Conservation (phyloP, 2,888 invertebrate species). For the Ophion ventricosus region DNA sequence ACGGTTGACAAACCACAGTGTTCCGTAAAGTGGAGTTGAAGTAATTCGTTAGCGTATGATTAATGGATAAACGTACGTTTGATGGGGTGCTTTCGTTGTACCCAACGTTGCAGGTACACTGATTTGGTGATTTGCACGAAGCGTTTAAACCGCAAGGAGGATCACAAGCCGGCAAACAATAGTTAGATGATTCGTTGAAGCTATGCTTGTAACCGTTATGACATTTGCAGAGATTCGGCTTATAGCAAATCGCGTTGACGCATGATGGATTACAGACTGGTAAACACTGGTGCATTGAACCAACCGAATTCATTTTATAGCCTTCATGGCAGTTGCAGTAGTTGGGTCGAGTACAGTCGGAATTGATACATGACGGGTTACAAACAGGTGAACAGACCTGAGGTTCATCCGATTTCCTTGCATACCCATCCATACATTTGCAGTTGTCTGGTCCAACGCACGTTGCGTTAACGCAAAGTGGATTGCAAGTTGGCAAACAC, state of each 20-base stretch:
- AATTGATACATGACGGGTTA: slow-evolving; percentile 30
- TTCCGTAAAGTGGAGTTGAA: background rate
- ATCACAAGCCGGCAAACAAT: slow-evolving; percentile 32
- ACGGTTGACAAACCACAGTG: slow-evolving; percentile 24
- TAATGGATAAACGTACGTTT: background rate
- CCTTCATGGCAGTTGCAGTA: slow-evolving; percentile 27
- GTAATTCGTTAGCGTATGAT: background rate
- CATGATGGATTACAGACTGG: slow-evolving; percentile 30
- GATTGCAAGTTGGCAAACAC: slow-evolving; percentile 37
- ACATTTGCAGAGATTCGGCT: slow-evolving; percentile 29
- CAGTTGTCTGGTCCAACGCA: slow-evolving; percentile 31
- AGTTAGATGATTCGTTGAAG: background rate
- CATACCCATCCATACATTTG: slow-evolving; percentile 20
- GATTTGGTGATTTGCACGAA: slow-evolving; percentile 25
- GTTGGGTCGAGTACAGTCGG: slow-evolving; percentile 15
- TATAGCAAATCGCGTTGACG: slow-evolving; percentile 1
- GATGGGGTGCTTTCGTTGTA: background rate
- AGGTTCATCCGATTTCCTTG: background rate
- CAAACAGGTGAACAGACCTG: slow-evolving; percentile 41
- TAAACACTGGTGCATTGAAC: background rate
- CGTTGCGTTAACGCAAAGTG: slow-evolving; percentile 21
- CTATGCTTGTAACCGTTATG: background rate
- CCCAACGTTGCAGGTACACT: slow-evolving; percentile 31
- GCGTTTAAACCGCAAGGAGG: slow-evolving; percentile 25
- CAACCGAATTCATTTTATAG: slow-evolving; percentile 2